A percentile compares a stretch with the other conserved stretches of the same genome.
Evolutionary conservation across 2,888 invertebrate genomes (phyloP).

Genomic region (Steinernema carpocapsae): DNA sequence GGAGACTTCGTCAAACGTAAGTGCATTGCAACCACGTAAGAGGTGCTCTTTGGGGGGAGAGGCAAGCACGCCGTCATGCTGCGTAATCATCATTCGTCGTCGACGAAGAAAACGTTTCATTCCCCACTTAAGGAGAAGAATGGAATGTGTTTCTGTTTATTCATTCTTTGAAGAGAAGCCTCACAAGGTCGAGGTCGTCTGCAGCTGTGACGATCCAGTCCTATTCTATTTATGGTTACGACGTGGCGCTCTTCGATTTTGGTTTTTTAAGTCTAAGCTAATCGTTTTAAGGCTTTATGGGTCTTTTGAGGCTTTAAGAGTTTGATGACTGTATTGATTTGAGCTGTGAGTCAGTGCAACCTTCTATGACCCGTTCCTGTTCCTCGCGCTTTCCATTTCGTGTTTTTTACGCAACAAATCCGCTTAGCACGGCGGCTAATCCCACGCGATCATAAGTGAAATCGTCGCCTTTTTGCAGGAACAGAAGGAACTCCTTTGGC

Average conservation of each 20-base stretch:
- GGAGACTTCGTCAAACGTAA: no score
- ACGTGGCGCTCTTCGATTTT: no score
- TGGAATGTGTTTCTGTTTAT: neutral
- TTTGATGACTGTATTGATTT: no score
- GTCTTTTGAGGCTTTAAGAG: no score
- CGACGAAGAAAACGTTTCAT: neutral
- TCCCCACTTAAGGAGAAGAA: neutral
- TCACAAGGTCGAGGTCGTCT: slow-evolving; percentile 23
- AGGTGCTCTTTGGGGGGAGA: no score
- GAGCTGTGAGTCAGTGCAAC: no score
- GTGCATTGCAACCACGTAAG: no score
- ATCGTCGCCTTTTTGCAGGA: neutral
- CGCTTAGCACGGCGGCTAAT: slow-evolving; percentile 5
- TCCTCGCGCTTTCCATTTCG: slow-evolving; percentile 6
- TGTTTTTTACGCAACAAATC: slow-evolving; percentile 15
- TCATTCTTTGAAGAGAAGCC: slow-evolving; percentile 15
- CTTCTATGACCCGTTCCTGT: neutral
- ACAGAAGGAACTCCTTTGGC: neutral
- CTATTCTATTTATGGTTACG: neutral
- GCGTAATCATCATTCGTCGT: no score
- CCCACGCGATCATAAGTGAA: neutral
- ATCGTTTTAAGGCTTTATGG: no score
- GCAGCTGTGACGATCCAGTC: no score
- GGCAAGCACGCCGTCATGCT: no score
- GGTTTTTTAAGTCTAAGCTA: no score